These are phyloP conservation scores for Habrosyne pyritoides DNA, from an alignment of 2,888 invertebrate species.

Conservation along the genomic window DNA sequence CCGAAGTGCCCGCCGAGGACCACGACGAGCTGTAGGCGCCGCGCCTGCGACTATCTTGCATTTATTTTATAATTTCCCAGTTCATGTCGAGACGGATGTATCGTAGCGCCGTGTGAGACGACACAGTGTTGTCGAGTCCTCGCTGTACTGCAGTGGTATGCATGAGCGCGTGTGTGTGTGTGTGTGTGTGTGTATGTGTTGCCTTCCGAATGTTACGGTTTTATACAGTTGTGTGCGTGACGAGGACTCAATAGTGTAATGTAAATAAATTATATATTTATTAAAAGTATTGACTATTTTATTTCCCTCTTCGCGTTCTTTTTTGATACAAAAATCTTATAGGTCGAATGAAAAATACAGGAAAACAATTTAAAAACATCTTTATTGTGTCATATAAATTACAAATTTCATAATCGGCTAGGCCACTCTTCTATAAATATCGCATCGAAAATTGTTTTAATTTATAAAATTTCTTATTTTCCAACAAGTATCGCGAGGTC, in stretches of 20 bases:
- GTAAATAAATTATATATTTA: slow-evolving; percentile 52
- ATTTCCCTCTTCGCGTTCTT: too few relatives aligned
- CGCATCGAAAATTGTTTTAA: too few relatives aligned
- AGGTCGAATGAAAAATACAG: background rate
- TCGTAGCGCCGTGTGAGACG: background rate
- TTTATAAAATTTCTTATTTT: too few relatives aligned
- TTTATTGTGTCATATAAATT: background rate
- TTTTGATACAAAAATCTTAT: too few relatives aligned
- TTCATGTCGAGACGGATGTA: background rate
- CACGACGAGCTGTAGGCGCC: slow-evolving; percentile 61
- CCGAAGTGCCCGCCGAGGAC: slow-evolving; percentile 35
- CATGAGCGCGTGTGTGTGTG: background rate
- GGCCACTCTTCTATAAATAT: too few relatives aligned
- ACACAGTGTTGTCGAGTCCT: background rate
- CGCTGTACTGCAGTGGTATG: background rate
- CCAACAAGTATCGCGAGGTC: too few relatives aligned
- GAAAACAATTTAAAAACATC: slow-evolving; percentile 11
- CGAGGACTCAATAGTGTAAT: slow-evolving; percentile 26
- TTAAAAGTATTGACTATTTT: too few relatives aligned
- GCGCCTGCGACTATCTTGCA: slow-evolving; percentile 1
- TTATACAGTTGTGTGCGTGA: slow-evolving; percentile 27
- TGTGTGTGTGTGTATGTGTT: background rate
- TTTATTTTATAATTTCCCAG: background rate
- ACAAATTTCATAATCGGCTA: background rate
- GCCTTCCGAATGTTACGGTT: background rate